Conservation (phyloP, 2,888 invertebrate genomes). For the Pyrgus malvae region DNA sequence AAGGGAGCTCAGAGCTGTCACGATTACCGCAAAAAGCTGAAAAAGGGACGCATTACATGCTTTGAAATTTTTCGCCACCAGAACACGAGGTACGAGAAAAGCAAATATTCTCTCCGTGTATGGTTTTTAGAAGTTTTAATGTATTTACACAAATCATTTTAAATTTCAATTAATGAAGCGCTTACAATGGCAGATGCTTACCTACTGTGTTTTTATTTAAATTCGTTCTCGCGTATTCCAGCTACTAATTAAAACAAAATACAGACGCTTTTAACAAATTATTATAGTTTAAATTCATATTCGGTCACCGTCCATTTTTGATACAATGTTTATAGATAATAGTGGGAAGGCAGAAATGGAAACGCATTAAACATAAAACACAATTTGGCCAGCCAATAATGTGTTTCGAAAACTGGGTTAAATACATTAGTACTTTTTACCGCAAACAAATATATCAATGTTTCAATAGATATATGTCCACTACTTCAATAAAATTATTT, state of each 20-base stretch:
- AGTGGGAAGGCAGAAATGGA: constrained; percentile 8
- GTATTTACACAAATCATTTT: no score
- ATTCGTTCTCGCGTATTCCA: no score
- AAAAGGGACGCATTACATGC: constrained; percentile 51
- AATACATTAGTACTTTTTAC: constrained; percentile 6
- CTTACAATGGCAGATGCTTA: no score
- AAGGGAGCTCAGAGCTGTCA: constrained; percentile 52
- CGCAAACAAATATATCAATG: not conserved
- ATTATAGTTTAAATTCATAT: no score
- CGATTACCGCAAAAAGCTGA: constrained; percentile 62
- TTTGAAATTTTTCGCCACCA: constrained; percentile 50
- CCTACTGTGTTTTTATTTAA: no score
- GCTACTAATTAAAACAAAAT: no score
- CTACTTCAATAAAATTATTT: not conserved
- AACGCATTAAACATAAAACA: constrained; percentile 11
- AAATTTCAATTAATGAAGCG: no score
- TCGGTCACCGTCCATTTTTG: not conserved
- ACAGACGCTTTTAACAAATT: no score
- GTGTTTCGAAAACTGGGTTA: not conserved
- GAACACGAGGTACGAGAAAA: constrained; percentile 30
- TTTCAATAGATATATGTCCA: not conserved
- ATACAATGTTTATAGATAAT: not conserved
- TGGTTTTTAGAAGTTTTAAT: not conserved
- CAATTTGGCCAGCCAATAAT: not conserved
- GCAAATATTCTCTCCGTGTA: constrained; percentile 9